phyloP scores from a whole-genome alignment of 2,888 invertebrate genomes.

The Agriopis leucophaearia region DNA sequence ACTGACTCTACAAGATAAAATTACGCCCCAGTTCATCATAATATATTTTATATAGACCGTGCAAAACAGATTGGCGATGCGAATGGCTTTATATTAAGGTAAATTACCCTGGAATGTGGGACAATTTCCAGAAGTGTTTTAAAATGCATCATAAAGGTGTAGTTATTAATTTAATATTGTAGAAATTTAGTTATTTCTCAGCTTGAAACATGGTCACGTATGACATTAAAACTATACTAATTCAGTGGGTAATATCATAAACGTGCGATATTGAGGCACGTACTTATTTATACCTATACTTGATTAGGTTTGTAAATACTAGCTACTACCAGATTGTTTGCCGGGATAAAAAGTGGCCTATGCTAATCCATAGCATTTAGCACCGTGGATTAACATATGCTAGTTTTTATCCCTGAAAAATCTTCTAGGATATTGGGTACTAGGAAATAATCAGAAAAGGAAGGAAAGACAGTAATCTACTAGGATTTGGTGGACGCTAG shows the following conservation, averaged over 20 bases:
- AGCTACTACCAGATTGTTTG: no score
- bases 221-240: background rate
- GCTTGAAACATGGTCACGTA: background rate
- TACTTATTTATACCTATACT: background rate
- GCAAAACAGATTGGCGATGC: constrained; percentile 12
- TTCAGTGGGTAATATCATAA: background rate
- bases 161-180: constrained; percentile 13
- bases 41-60: background rate
- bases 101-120: constrained; percentile 8
- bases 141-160: constrained; percentile 4
- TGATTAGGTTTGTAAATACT: no score
- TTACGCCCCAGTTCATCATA: background rate
- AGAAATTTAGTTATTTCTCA: background rate
- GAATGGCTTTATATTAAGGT: constrained; percentile 5
- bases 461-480: no score
- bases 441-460: no score
- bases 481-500: no score
- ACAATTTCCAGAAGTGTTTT: constrained; percentile 1
- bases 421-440: no score
- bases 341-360: no score
- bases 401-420: no score
- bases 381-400: no score
- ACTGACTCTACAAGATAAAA: background rate
- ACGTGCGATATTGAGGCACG: background rate
- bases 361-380: no score